Evolutionary conservation across 2,113 vertebrate species (phyloP).

Genomic region (Pica pica): DNA sequence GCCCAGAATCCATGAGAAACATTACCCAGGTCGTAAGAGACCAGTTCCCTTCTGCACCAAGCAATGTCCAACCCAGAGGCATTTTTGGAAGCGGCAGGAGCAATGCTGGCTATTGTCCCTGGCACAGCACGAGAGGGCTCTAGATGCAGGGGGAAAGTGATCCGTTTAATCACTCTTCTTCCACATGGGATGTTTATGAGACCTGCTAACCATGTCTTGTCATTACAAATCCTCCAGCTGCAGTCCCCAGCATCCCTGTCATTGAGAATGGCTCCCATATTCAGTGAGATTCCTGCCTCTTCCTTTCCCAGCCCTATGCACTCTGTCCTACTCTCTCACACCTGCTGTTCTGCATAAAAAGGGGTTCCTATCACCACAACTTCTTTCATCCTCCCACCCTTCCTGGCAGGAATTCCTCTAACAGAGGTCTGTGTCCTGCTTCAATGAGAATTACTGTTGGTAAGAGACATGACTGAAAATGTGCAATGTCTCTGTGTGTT

Average conservation of each 20-base stretch:
- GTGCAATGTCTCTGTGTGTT: not conserved
- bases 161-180: not conserved
- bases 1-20: not conserved
- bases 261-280: not conserved
- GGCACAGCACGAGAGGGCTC: not conserved
- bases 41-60: not conserved
- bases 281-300: not conserved
- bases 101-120: not conserved
- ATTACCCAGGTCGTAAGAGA: not conserved
- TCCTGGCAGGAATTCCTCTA: not conserved
- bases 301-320: not conserved
- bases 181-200: not conserved
- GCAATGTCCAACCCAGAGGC: not conserved
- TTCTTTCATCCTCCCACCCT: not conserved
- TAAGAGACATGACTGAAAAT: not conserved
- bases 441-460: not conserved
- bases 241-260: not conserved
- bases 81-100: not conserved
- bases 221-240: not conserved
- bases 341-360: not conserved
- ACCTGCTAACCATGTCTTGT: not conserved
- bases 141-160: fast-evolving
- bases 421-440: not conserved
- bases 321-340: not conserved
- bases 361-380: not conserved